Base-by-base conservation (phyloP, 2,797 vertebrate genomes). In the Moxostoma hubbsi region DNA sequence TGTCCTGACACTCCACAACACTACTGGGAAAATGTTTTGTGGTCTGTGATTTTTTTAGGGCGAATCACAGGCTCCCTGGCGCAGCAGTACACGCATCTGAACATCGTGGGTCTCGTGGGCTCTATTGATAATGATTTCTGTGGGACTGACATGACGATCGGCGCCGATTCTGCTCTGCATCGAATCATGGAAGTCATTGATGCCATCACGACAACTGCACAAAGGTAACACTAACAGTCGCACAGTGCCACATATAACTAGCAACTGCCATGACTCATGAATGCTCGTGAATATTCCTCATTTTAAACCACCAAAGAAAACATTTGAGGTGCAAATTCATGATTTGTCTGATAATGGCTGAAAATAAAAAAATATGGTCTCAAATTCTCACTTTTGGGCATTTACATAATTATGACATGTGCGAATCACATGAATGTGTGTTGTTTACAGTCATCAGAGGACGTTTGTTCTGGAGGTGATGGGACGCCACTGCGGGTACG, bases 101-200 rank as follows among this genome's bases (percentile, higher is more conserved):
- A 96, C 91, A 97, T 99, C 0, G 97, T 96, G 0, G 97, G 97
- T 5, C 91, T 98, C 16, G 97, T 98, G 46, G 97, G 97, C 57
- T 98, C 97, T 82, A 99, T 99, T 0, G 97, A 99, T 88, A 99
- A 99, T 0, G 97, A 99, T 88, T 99, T 99, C 94, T 98, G 97
- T 0, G 97, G 97, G 81, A 99, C 97, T 0, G 97, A 99, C 89
- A 99, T 99, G 97, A 99, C 97, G 85, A 98, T 99, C 0, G 97
- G 97, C 24, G 97, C 97, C 0, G 96, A 98, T 88, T 98, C 97
- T 0, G 97, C 97, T 0, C 90, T 98, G 82, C 97, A 98, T 73
- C 95, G 97, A 73, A 98, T 98, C 90, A 97, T 96, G 94, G 96
- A 98, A 90, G 95, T 97, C 75, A 94, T 97, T 0, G 97, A 98